Base-by-base conservation (phyloP, 2,113 vertebrate species). In the Turnix velox region DNA sequence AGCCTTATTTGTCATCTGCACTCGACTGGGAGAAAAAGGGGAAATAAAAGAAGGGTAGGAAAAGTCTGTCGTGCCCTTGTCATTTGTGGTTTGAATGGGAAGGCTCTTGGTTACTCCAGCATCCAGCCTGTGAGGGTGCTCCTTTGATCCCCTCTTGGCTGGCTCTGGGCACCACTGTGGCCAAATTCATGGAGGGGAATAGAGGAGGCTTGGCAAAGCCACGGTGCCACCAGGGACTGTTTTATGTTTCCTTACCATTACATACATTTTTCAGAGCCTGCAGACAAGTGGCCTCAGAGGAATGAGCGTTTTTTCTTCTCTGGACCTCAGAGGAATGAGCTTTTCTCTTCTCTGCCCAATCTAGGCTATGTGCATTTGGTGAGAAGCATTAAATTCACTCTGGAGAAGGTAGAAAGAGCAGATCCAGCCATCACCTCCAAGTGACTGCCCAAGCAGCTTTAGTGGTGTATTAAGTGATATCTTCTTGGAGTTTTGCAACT, bases 1-100 rank as follows among this genome's bases (percentile, higher is more conserved):
- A 90, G 80, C 73, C 14, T 93, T 94, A 96, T 93, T 95, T 95
- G 79, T 96, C 87, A 79, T 95, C 92, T 88, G 15, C 48, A 33
- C 37, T 37, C 68, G 76, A 89, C 62, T 18, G 66, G 85, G 66
- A 89, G 72, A 46, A 84, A 77, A 90, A 78, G 87, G 87, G 62
- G 93, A 77, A 69, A 95, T 57, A 81, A 87, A 93, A 75, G 65
- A 49, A 28, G 55, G 51, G 22, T 31, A 68, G 91, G 77, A 66
- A 78, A 87, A 67, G 55, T 37, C 88, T 52, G 69, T 80, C 2
- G 2, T 35, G 54, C 54, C 9, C 15, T 69, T 61, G 77, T 27
- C 28, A 27, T 66, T 77, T 59, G 61, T 37, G 40, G 75, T 43
- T 81, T 75, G 51, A 42, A 68, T 5, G 55, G 62, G 77, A 93